A percentile compares a stretch with the other conserved stretches of the same genome.
Evolutionary conservation across 2,113 vertebrate species (phyloP).

Genomic region (Apteryx mantelli): DNA sequence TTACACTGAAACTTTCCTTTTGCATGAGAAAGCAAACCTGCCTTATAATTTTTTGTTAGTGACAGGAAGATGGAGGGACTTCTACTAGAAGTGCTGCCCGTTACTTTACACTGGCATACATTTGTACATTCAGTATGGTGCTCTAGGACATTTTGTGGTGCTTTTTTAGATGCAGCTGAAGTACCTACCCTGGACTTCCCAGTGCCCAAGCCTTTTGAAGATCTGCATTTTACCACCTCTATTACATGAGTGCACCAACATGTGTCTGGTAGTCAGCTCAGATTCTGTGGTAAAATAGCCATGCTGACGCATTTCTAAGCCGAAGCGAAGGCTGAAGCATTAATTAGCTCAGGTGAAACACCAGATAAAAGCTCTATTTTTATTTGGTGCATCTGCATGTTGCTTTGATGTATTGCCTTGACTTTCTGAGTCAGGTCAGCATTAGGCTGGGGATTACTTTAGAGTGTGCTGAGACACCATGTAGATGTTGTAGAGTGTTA

Average conservation of each 20-base stretch:
- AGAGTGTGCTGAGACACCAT: background rate
- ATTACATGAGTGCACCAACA: background rate
- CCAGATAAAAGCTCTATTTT: background rate
- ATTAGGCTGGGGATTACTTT: background rate
- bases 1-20: background rate
- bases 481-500: background rate
- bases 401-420: background rate
- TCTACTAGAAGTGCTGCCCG: background rate
- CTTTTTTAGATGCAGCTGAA: background rate
- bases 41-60: background rate
- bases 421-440: background rate
- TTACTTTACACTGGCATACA: background rate
- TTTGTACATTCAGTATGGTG: background rate
- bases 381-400: background rate
- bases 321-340: background rate
- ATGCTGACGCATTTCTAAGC: background rate
- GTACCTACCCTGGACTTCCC: background rate
- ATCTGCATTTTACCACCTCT: background rate
- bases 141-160: background rate
- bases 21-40: background rate
- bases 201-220: background rate
- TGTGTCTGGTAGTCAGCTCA: background rate
- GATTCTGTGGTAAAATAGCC: background rate
- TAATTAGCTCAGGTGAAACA: background rate
- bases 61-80: accelerated